phyloP scores from a whole-genome alignment of 1,140 invertebrate species.

The Odontomachus brunneus region DNA sequence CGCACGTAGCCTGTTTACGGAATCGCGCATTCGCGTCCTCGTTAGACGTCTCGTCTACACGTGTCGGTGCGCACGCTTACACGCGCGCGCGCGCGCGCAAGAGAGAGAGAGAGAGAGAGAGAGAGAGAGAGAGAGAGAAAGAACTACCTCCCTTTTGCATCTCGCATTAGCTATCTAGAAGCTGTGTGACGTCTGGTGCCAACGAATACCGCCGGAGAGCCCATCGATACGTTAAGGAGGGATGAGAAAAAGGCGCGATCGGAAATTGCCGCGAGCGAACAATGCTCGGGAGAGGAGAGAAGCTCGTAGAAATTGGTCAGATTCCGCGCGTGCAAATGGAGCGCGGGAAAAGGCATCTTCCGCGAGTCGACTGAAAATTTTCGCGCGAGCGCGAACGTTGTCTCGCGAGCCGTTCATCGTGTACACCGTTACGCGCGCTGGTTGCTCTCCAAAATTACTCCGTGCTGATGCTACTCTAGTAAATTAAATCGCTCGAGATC shows the following conservation, averaged over 20 bases:
- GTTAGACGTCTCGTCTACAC: slow-evolving; percentile 49
- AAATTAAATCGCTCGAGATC: neutral
- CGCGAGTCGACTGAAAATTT: too few species aligned
- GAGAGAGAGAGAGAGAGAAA: neutral
- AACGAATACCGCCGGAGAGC: slow-evolving; percentile 17
- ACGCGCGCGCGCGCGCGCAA: neutral
- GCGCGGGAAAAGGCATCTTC: neutral
- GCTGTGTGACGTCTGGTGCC: neutral
- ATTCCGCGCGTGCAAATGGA: neutral
- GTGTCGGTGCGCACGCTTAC: slow-evolving; percentile 33
- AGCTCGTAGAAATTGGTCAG: slow-evolving; percentile 30
- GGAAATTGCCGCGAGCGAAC: slow-evolving; percentile 26
- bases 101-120: too few species aligned
- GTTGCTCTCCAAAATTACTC: slow-evolving; percentile 4
- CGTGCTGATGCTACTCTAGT: slow-evolving; percentile 22
- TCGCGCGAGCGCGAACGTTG: too few species aligned
- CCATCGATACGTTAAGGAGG: slow-evolving; percentile 37
- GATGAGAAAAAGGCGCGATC: slow-evolving; percentile 22
- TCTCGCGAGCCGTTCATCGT: too few species aligned
- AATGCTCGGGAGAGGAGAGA: neutral
- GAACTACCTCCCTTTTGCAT: slow-evolving; percentile 66
- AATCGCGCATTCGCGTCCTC: slow-evolving; percentile 32
- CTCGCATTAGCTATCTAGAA: slow-evolving; percentile 71
- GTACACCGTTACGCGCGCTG: neutral
- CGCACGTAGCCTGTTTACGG: slow-evolving; percentile 39